Conservation (phyloP, 2,888 invertebrate genomes). For the Mesorhabditis sp. region DNA sequence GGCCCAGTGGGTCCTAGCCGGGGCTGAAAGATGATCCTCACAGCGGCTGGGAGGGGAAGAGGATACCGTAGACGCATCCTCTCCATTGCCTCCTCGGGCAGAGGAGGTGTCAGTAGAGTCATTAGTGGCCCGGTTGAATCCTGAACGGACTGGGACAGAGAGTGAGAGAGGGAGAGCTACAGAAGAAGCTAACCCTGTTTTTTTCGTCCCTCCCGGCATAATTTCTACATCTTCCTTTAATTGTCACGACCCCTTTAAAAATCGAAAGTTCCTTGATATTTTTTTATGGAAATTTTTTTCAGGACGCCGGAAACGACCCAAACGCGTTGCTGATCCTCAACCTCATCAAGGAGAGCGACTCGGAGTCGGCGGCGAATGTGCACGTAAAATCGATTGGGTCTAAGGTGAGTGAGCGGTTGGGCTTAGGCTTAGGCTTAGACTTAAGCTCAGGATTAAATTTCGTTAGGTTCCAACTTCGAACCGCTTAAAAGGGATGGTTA, state of each 20-base stretch:
- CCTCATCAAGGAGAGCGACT: slow-evolving; percentile 43
- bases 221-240: no score
- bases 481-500: no score
- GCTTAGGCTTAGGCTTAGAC: no score
- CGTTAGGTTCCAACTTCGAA: no score
- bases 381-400: slow-evolving; percentile 32
- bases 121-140: no score
- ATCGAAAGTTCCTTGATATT: background rate
- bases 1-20: no score
- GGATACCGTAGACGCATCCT: no score
- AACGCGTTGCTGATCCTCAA: slow-evolving; percentile 48
- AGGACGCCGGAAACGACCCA: slow-evolving; percentile 38
- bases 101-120: no score
- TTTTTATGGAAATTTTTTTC: slow-evolving; percentile 8
- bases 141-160: slow-evolving; percentile 7
- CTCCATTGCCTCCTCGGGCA: no score
- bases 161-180: slow-evolving; percentile 3
- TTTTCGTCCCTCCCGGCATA: no score
- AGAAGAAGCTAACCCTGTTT: background rate
- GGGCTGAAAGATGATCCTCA: no score
- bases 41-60: slow-evolving; percentile 7
- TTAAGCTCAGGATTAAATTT: no score
- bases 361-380: slow-evolving; percentile 39
- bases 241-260: background rate
- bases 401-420: slow-evolving; percentile 27